Evolutionary conservation across 2,113 vertebrate genomes (phyloP).

Genomic region (Colinus virginianus): DNA sequence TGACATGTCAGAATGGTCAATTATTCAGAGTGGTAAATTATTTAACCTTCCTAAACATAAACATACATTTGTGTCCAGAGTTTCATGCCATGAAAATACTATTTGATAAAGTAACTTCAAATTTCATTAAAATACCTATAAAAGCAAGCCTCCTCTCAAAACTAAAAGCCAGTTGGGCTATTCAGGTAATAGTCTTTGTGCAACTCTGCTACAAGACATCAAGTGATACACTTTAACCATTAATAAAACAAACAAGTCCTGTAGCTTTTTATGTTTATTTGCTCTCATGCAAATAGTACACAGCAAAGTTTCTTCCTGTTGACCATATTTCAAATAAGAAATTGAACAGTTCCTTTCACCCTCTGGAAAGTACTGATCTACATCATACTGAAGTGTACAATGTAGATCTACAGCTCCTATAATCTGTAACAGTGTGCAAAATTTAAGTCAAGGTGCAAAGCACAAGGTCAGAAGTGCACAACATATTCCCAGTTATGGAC

Average conservation of each 20-base stretch:
- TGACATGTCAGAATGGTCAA: not conserved
- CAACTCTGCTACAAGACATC: not conserved
- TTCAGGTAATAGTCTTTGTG: not conserved
- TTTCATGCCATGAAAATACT: constrained; percentile 77
- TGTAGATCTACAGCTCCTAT: not conserved
- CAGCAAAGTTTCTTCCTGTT: not conserved
- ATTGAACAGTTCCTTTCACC: not conserved
- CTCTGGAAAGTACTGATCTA: too few species aligned
- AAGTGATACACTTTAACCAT: not conserved
- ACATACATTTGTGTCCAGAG: constrained; percentile 32
- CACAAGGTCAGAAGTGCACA: not conserved
- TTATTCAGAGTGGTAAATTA: not conserved
- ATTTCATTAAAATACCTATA: constrained; percentile 42
- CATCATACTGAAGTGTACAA: fast-evolving
- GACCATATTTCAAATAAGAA: not conserved
- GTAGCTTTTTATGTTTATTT: not conserved
- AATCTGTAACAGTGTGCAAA: not conserved
- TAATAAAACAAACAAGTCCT: not conserved
- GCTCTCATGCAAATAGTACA: not conserved
- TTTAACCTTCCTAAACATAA: not conserved
- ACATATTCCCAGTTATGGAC: not conserved
- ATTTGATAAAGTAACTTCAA: constrained; percentile 66
- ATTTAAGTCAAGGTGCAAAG: not conserved
- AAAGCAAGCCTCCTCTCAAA: not conserved
- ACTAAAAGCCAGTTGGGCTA: not conserved